Evolutionary conservation across 2,888 invertebrate species (phyloP).

Genomic region (Campopleginae sp.): DNA sequence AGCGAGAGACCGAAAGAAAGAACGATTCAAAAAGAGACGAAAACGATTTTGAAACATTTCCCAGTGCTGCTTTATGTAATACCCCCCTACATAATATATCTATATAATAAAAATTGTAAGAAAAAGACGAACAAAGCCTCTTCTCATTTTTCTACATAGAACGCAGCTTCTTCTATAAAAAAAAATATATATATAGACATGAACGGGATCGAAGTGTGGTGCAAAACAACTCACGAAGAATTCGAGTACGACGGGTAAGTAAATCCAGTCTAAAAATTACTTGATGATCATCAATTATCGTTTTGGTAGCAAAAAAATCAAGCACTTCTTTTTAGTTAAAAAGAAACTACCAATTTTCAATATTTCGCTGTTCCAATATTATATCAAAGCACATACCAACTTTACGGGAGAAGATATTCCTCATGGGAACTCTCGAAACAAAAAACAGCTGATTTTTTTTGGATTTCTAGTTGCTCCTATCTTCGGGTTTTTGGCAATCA

Average conservation of each 20-base stretch:
- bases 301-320: not conserved
- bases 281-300: not conserved
- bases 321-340: not conserved
- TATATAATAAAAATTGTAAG: conserved; percentile 76
- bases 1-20: conserved; percentile 5
- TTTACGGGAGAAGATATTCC: not conserved
- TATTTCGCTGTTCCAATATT: not conserved
- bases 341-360: not conserved
- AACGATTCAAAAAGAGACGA: conserved; percentile 42
- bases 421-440: conserved; percentile 22
- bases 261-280: not conserved
- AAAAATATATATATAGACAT: not conserved
- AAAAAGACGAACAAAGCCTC: conserved; percentile 65
- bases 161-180: not conserved
- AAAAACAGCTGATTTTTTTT: conserved; percentile 7
- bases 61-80: conserved; percentile 82
- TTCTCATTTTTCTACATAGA: not conserved
- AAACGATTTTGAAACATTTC: conserved; percentile 79
- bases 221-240: not conserved
- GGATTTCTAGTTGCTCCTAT: conserved; percentile 19
- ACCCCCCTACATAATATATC: conserved; percentile 78
- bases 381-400: not conserved
- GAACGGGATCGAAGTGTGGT: too few relatives aligned
- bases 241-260: not conserved
- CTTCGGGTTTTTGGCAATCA: conserved; percentile 4